A percentile compares a stretch with the other conserved stretches of the same genome.
phyloP scores from a whole-genome alignment of 35 echinoderm and acorn worm species.

The Eucidaris tribuloides region DNA sequence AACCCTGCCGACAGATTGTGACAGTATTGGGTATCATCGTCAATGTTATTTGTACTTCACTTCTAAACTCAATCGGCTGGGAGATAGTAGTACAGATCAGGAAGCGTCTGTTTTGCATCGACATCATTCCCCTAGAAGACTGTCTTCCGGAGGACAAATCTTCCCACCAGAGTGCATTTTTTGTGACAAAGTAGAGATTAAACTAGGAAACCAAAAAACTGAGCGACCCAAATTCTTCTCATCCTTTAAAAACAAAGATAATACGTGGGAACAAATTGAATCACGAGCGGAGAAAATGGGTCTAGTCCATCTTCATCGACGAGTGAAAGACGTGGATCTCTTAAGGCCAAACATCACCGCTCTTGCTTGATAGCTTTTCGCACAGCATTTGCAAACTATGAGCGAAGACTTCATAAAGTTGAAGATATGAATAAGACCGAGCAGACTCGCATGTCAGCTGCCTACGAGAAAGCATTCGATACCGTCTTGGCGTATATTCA shows the following conservation, averaged over 20 bases:
- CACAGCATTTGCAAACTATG: neutral
- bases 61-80: too few relatives aligned
- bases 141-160: too few relatives aligned
- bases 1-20: too few relatives aligned
- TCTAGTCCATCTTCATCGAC: neutral
- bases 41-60: too few relatives aligned
- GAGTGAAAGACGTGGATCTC: conserved; percentile 8
- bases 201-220: neutral
- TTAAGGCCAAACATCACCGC: neutral
- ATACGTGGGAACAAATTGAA: neutral
- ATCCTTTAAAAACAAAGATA: neutral
- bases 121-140: too few relatives aligned
- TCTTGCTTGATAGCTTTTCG: conserved; percentile 9
- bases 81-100: too few relatives aligned
- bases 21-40: too few relatives aligned
- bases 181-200: conserved; percentile 19
- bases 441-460: conserved; percentile 11
- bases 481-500: conserved; percentile 11
- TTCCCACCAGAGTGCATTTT: conserved; percentile 57
- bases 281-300: conserved; percentile 5
- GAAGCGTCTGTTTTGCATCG: too few relatives aligned
- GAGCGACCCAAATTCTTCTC: neutral
- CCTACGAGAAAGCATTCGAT: conserved; percentile 21
- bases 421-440: neutral
- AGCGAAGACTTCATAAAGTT: neutral